Conservation (phyloP, 2,888 invertebrate species). For the Tetropium fuscum region DNA sequence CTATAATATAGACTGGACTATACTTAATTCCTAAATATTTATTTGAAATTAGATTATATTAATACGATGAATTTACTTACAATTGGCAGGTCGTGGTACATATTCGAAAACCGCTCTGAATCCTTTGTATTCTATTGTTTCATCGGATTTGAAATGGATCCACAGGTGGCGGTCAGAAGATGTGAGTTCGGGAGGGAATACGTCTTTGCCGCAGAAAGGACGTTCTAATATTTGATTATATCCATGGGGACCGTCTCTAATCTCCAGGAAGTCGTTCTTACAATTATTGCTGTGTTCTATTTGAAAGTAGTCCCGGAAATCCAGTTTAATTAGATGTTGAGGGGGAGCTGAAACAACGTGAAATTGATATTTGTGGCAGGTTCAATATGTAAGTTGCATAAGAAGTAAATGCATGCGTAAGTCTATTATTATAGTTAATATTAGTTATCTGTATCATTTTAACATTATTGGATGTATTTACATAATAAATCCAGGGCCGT, state of each 20-base stretch:
- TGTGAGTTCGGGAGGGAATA: conserved; percentile 80
- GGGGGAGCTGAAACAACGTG: conserved; percentile 67
- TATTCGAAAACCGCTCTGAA: conserved; percentile 83
- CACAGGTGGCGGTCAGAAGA: conserved; percentile 82
- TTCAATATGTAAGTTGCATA: too few relatives aligned
- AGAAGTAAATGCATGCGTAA: too few relatives aligned
- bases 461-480: too few relatives aligned
- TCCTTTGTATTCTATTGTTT: conserved; percentile 82
- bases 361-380: too few relatives aligned
- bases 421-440: too few relatives aligned
- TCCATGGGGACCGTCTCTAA: conserved; percentile 85
- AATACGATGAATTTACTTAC: conserved; percentile 65
- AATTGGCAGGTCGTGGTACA: conserved; percentile 70
- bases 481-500: too few relatives aligned
- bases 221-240: conserved; percentile 72
- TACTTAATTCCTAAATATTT: too few relatives aligned
- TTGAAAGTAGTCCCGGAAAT: conserved; percentile 84
- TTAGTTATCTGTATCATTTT: too few relatives aligned
- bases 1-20: too few relatives aligned
- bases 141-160: conserved; percentile 84
- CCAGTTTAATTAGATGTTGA: conserved; percentile 77
- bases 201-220: conserved; percentile 77
- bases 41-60: not conserved
- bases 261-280: conserved; percentile 84
- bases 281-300: conserved; percentile 78